Evolutionary conservation across 2,888 invertebrate genomes (phyloP).

Genomic region (Pycnomerus fuliginosus): DNA sequence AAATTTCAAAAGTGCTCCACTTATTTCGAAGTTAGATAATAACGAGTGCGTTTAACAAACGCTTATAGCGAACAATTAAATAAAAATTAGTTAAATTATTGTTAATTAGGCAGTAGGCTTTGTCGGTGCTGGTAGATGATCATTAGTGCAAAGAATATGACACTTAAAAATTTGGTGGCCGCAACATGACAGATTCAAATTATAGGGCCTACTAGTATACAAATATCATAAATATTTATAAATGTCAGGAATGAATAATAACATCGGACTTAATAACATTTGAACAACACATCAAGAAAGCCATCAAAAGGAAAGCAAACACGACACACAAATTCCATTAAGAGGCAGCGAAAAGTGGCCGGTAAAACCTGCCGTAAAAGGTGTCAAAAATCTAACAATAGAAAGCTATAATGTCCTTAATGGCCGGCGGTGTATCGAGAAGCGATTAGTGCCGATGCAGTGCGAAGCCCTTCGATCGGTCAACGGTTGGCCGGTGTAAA

Average conservation of each 20-base stretch:
- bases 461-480: conserved; percentile 41
- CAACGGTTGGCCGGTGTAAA: conserved; percentile 53
- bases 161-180: conserved; percentile 13
- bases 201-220: conserved; percentile 1
- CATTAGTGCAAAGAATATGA: conserved; percentile 24
- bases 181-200: conserved; percentile 12
- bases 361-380: conserved; percentile 33
- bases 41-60: too few relatives aligned
- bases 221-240: conserved; percentile 8
- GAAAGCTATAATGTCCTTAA: conserved; percentile 43
- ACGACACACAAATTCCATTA: conserved; percentile 34
- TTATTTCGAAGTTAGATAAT: too few relatives aligned
- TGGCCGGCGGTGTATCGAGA: conserved; percentile 49
- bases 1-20: too few relatives aligned
- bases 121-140: conserved; percentile 17
- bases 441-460: conserved; percentile 47
- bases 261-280: conserved; percentile 6
- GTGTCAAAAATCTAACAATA: conserved; percentile 43
- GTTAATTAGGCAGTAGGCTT: too few relatives aligned
- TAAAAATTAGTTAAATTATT: too few relatives aligned
- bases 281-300: not conserved
- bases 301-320: conserved; percentile 15
- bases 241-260: conserved; percentile 8
- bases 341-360: conserved; percentile 19
- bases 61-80: too few relatives aligned